Base-by-base conservation (phyloP, 2,113 vertebrate genomes). In the Galemys pyrenaicus region DNA sequence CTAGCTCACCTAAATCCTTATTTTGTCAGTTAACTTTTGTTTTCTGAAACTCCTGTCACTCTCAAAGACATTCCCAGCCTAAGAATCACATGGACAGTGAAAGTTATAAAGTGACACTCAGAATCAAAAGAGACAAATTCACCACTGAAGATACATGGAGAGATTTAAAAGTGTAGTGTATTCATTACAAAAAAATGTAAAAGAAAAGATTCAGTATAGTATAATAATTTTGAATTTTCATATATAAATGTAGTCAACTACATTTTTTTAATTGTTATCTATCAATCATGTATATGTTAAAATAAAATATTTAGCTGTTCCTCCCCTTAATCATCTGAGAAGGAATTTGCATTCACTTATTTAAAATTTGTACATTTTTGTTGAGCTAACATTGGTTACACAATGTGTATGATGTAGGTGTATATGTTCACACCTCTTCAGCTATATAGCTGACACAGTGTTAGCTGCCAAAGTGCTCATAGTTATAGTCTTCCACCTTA, bases 221-320 rank as follows among this genome's bases (percentile, higher is more conserved):
- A 37, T 39, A 83, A 79, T 87, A 62, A 26, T 30, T 95, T 90
- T 94, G 49, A 74, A 79, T 92, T 96, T 74, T 91, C 94, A 65
- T 70, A 90, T 77, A 20, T 20, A 62, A 37, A 75, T 70, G 80
- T 90, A 78, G 32, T 78, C 51, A 87, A 30, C 32, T 73, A 11
- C 9, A 11, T 85, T 58, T 89, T 94, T 94, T 22, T 41, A 64
- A 35, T 79, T n/a, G 64, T 71, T 67, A 68, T 82, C 62, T 81
- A 24, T 65, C 46, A 84, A 37, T 96, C 67, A 71, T 71, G 68
- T 77, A 79, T 83, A 16, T 15, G 77, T 95, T 82, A 49, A 51
- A 88, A 39, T 77, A 32, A 41, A 49, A 84, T 94, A 62, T 49
- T 92, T 91, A 65, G 51, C n/a, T 79, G 4, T 10, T 19, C 9